phyloP scores from a whole-genome alignment of 1,140 invertebrate genomes.

The Tigriopus japonicus region DNA sequence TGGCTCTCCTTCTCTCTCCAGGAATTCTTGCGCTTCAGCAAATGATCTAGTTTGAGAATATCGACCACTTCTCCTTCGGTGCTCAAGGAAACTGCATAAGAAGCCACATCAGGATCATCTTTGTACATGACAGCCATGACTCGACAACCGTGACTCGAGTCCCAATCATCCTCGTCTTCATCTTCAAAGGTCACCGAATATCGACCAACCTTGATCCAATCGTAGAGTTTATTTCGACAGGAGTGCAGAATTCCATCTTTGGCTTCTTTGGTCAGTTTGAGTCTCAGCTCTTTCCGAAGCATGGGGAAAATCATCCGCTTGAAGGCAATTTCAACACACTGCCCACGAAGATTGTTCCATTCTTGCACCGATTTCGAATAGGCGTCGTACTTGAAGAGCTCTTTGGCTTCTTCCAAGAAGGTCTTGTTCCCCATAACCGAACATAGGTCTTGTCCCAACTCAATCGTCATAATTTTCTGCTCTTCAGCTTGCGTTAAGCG shows the following conservation, averaged over 20 bases:
- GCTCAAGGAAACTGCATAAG: slow-evolving; percentile 68
- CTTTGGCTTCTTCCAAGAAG: slow-evolving; percentile 78
- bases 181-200: slow-evolving; percentile 50
- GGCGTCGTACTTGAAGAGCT: slow-evolving; percentile 79
- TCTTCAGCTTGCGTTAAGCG: slow-evolving; percentile 62
- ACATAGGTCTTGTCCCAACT: slow-evolving; percentile 45
- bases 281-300: slow-evolving; percentile 42
- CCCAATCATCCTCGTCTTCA: slow-evolving; percentile 73
- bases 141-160: slow-evolving; percentile 58
- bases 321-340: slow-evolving; percentile 71
- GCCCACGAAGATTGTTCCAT: slow-evolving; percentile 76
- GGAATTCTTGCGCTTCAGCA: slow-evolving; percentile 48
- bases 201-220: slow-evolving; percentile 78
- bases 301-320: slow-evolving; percentile 23
- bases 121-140: slow-evolving; percentile 75
- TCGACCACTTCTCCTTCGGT: slow-evolving; percentile 80
- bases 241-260: slow-evolving; percentile 70
- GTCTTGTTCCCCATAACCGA: slow-evolving; percentile 46
- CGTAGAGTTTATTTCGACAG: slow-evolving; percentile 63
- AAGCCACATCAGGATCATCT: slow-evolving; percentile 60
- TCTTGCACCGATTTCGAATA: slow-evolving; percentile 87
- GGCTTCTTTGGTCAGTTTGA: slow-evolving; percentile 60
- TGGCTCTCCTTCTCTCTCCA: slow-evolving; percentile 47
- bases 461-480: slow-evolving; percentile 57
- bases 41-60: slow-evolving; percentile 61